A percentile compares a stretch with the other conserved stretches of the same genome.
phyloP scores from a whole-genome alignment of 2,888 invertebrate species.

The Diaphora mendica region DNA sequence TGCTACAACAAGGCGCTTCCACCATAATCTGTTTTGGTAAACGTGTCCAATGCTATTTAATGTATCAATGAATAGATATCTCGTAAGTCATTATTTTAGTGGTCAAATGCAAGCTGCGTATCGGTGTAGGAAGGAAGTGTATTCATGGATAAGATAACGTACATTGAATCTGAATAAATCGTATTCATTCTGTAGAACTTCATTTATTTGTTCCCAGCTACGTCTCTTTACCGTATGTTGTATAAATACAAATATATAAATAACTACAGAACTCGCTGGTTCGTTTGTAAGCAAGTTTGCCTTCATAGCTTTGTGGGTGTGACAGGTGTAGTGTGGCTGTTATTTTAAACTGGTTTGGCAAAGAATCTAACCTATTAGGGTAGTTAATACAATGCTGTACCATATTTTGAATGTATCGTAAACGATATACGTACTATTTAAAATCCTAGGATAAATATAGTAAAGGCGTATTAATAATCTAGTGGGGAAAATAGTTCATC shows the following conservation, averaged over 20 bases:
- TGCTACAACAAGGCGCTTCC: neutral
- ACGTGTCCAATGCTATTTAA: neutral
- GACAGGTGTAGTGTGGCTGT: neutral
- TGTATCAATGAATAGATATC: neutral
- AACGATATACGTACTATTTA: neutral
- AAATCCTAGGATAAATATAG: neutral
- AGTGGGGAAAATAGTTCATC: neutral
- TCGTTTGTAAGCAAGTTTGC: neutral
- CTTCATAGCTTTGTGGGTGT: neutral
- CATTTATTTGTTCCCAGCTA: neutral
- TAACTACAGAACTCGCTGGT: neutral
- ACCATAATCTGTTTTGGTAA: neutral
- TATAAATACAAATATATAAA: neutral
- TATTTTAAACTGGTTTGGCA: neutral
- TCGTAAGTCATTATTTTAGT: neutral
- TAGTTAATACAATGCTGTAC: neutral
- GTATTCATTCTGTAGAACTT: neutral
- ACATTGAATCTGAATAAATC: neutral
- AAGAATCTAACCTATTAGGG: neutral
- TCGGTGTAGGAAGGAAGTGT: constrained; percentile 36
- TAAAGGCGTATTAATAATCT: neutral
- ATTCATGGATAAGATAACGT: neutral
- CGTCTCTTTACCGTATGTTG: neutral
- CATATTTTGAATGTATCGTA: neutral
- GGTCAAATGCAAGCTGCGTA: constrained; percentile 26